Evolutionary conservation across 2,113 vertebrate species (phyloP), one percentile per base, ranked within the genome.

Genomic region (Ellobius talpinus): DNA sequence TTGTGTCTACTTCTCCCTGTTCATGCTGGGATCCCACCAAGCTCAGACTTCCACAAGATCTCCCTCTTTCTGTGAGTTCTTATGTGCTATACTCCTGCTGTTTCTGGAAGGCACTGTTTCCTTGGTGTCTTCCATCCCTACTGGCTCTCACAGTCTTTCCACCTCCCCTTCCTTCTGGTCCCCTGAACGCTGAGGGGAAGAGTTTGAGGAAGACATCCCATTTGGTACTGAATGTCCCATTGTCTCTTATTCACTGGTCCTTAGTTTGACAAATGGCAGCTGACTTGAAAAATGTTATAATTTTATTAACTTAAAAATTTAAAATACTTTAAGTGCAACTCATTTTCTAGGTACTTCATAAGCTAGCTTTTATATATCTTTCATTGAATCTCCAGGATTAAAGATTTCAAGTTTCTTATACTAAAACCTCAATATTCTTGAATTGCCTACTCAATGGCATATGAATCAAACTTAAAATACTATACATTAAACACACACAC

Each of bases 311-410:
- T 73, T n/a, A 85, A 73, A 73, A 76, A 90, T 87, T 84, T 70
- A 77, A 76, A 82, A 29, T 29, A 86, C 72, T 90, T n/a, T 63
- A 90, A n/a, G 3, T 65, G 65, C 87, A 58, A 84, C 7, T 77
- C 29, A 84, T 84, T 7, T 47, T 92, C 61, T 88, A 96, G 93
- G 94, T 68, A 84, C 29, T 4, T 70, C 31, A 78, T 47, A 36
- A 79, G 31, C 21, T 9, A 76, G 16, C 23, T 68, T 94, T 94
- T 79, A 93, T 9, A 58, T 58, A 58, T 58, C 55, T 58, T 58
- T 58, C 55, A 58, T 58, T 58, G 3, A 58, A 58, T 17, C 3
- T 58, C 55, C 16, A 58, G 55, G 55, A 58, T 58, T 58, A 58
- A 58, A 58, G 55, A 58, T 5, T 58, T 16, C 16, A 17, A 58